These are phyloP conservation scores for Podarcis raffonei DNA, from an alignment of 2,113 vertebrate genomes.

Conservation along the genomic window DNA sequence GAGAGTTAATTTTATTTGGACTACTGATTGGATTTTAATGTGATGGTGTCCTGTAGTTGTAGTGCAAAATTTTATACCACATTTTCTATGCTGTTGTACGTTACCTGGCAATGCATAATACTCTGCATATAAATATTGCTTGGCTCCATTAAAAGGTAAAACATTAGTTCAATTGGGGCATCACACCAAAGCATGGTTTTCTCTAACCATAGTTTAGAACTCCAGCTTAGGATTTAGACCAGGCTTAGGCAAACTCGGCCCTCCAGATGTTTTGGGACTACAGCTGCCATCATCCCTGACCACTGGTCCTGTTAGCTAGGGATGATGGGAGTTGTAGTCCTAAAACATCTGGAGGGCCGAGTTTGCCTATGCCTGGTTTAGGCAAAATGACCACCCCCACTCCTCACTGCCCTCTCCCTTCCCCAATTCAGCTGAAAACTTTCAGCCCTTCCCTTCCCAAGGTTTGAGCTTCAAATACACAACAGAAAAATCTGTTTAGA, in stretches of 20 bases:
- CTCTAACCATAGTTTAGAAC: neutral
- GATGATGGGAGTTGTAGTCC: too few relatives aligned
- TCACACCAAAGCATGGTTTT: neutral
- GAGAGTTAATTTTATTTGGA: too few relatives aligned
- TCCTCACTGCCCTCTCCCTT: too few relatives aligned
- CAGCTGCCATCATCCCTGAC: too few relatives aligned
- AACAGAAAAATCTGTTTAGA: neutral
- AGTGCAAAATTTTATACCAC: too few relatives aligned
- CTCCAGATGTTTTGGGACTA: too few relatives aligned
- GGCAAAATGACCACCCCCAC: neutral
- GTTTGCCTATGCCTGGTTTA: too few relatives aligned
- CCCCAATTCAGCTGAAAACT: neutral
- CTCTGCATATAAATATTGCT: neutral
- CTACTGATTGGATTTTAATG: too few relatives aligned
- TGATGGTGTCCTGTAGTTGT: neutral
- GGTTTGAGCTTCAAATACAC: too few relatives aligned
- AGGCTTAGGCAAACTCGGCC: neutral
- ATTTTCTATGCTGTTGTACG: too few relatives aligned
- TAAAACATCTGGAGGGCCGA: too few relatives aligned
- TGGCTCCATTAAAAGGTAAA: neutral
- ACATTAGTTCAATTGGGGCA: neutral
- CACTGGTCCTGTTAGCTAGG: too few relatives aligned
- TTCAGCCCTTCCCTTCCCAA: neutral
- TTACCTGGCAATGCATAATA: neutral
- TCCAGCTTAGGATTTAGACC: neutral